These are phyloP conservation scores for Lutjanus campechanus DNA, from an alignment of 2,797 vertebrate genomes.

Conservation along the genomic window DNA sequence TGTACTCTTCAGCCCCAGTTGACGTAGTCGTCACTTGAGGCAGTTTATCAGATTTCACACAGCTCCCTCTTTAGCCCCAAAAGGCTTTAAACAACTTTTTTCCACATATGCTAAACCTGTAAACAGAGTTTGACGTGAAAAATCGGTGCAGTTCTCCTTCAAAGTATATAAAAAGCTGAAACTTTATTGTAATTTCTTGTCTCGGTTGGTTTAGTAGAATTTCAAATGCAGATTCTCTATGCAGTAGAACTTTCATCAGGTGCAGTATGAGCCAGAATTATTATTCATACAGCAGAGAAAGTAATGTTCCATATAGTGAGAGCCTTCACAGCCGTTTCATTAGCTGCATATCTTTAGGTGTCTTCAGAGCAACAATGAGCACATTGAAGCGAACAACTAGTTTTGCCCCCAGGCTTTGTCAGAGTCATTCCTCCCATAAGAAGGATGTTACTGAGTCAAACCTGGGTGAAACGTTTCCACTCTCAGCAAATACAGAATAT, in stretches of 20 bases:
- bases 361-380: constrained; percentile 56
- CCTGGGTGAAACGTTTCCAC: constrained; percentile 43
- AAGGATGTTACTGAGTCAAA: constrained; percentile 49
- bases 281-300: constrained; percentile 45
- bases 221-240: constrained; percentile 15
- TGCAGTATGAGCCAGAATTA: constrained; percentile 22
- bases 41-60: neutral
- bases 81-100: neutral
- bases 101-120: neutral
- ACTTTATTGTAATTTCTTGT: constrained; percentile 12
- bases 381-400: constrained; percentile 49
- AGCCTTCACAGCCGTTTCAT: constrained; percentile 59
- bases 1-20: too few relatives aligned
- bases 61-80: neutral
- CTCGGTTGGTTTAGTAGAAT: constrained; percentile 1
- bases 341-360: constrained; percentile 58
- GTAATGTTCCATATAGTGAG: constrained; percentile 49
- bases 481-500: constrained; percentile 41
- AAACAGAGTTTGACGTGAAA: constrained; percentile 11
- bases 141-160: neutral
- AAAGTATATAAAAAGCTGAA: neutral
- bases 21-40: neutral
- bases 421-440: constrained; percentile 45
- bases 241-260: constrained; percentile 11
- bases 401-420: constrained; percentile 50